Evolutionary conservation across 1,140 invertebrate genomes (phyloP).

Genomic region (Drosophila malerkotliana): DNA sequence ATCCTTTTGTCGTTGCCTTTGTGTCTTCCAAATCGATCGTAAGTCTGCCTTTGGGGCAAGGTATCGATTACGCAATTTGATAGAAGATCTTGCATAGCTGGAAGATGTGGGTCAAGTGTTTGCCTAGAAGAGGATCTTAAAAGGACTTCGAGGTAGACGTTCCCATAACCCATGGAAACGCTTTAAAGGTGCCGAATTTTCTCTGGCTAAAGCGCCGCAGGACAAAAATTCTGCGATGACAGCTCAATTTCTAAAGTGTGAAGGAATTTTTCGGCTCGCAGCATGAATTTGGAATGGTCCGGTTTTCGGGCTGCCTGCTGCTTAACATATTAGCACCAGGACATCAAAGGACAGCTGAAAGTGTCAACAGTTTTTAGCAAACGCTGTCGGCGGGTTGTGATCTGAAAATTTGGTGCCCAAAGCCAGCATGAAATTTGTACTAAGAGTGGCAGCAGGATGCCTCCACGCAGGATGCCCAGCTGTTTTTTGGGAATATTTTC

Average conservation of each 20-base stretch:
- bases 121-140: slow-evolving; percentile 13
- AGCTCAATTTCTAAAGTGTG: slow-evolving; percentile 37
- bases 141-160: slow-evolving; percentile 1
- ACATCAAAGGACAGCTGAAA: slow-evolving; percentile 69
- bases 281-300: slow-evolving; percentile 46
- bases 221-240: slow-evolving; percentile 33
- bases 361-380: slow-evolving; percentile 63
- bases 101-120: slow-evolving; percentile 70
- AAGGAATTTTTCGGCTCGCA: slow-evolving; percentile 43
- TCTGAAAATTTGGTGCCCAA: slow-evolving; percentile 19
- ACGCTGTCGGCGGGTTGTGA: slow-evolving; percentile 41
- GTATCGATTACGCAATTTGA: slow-evolving; percentile 67
- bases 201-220: slow-evolving; percentile 53
- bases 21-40: slow-evolving; percentile 31
- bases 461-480: slow-evolving; percentile 31
- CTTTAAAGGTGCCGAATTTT: slow-evolving; percentile 50
- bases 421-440: slow-evolving; percentile 53
- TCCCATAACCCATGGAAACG: slow-evolving; percentile 11
- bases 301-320: slow-evolving; percentile 56
- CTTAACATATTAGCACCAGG: slow-evolving; percentile 75
- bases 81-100: slow-evolving; percentile 8
- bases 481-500: slow-evolving; percentile 27
- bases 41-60: slow-evolving; percentile 30
- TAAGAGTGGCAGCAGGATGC: slow-evolving; percentile 50
- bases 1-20: slow-evolving; percentile 30